Conservation (phyloP, 2,797 vertebrate genomes). For the Rhabdophis nuchalis region DNA sequence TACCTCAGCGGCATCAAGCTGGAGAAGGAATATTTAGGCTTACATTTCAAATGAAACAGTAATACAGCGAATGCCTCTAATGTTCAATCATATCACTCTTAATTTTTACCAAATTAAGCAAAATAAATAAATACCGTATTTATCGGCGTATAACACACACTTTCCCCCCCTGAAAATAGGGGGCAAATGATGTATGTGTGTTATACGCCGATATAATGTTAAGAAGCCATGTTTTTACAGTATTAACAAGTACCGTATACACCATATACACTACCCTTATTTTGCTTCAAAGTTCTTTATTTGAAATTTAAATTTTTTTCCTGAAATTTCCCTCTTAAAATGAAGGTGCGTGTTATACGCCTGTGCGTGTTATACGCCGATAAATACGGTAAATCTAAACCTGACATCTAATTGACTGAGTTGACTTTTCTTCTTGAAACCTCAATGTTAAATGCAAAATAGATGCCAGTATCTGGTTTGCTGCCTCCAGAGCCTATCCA, state of each 20-base stretch:
- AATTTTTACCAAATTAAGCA: neutral
- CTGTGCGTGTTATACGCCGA: too few species aligned
- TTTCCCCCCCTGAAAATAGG: too few species aligned
- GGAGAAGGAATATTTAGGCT: neutral
- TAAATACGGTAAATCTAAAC: neutral
- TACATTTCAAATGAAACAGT: neutral
- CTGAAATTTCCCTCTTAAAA: too few species aligned
- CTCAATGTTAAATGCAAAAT: neutral
- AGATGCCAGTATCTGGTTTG: neutral
- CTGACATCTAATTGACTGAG: neutral
- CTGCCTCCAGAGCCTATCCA: neutral
- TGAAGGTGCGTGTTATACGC: too few species aligned
- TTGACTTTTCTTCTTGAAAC: neutral
- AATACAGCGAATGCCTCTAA: neutral
- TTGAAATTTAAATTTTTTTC: too few species aligned
- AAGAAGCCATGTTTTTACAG: too few species aligned
- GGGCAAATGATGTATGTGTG: too few species aligned
- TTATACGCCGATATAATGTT: too few species aligned
- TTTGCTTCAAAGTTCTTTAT: too few species aligned
- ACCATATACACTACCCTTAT: too few species aligned
- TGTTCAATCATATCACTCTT: neutral
- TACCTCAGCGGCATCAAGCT: neutral
- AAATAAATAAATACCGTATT: neutral
- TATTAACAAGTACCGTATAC: too few species aligned
- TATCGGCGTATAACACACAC: too few species aligned